Percentiles rank a stretch among this genome's conserved stretches.
Conservation (phyloP, 2,797 vertebrate genomes). For the Remorina albescens region DNA sequence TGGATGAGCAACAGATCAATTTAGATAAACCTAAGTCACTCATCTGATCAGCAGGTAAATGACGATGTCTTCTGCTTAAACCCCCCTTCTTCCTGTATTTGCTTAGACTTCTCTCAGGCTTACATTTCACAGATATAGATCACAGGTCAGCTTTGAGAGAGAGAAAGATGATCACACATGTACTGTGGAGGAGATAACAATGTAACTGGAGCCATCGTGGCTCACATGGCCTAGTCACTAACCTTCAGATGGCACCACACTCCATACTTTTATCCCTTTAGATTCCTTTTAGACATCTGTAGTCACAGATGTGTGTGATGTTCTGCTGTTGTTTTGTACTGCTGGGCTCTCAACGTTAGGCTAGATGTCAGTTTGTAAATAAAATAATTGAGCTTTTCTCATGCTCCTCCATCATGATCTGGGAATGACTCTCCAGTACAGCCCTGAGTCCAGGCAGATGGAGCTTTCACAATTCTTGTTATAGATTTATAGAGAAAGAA, state of each 20-base stretch:
- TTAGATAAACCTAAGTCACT: background rate
- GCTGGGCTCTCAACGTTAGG: background rate
- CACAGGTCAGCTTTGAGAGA: conserved; percentile 38
- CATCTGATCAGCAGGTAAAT: background rate
- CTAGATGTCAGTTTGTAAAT: background rate
- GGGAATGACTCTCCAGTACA: background rate
- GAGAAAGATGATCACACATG: conserved; percentile 66
- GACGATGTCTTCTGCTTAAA: background rate
- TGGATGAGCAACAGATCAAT: background rate
- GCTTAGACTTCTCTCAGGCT: conserved; percentile 3
- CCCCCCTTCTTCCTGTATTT: background rate
- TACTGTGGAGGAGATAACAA: conserved; percentile 50
- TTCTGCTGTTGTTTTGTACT: background rate
- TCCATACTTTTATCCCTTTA: conserved; percentile 13
- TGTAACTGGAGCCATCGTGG: conserved; percentile 70
- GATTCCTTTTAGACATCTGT: conserved; percentile 2
- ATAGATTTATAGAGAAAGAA: background rate
- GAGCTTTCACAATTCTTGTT: background rate
- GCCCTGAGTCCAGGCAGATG: background rate
- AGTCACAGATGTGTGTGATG: background rate
- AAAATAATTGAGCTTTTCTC: background rate
- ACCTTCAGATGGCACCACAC: background rate
- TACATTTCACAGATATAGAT: conserved; percentile 6
- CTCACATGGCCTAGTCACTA: conserved; percentile 57
- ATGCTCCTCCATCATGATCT: background rate